Evolutionary conservation across 2,797 vertebrate genomes (phyloP).

Genomic region (Selene dorsalis): DNA sequence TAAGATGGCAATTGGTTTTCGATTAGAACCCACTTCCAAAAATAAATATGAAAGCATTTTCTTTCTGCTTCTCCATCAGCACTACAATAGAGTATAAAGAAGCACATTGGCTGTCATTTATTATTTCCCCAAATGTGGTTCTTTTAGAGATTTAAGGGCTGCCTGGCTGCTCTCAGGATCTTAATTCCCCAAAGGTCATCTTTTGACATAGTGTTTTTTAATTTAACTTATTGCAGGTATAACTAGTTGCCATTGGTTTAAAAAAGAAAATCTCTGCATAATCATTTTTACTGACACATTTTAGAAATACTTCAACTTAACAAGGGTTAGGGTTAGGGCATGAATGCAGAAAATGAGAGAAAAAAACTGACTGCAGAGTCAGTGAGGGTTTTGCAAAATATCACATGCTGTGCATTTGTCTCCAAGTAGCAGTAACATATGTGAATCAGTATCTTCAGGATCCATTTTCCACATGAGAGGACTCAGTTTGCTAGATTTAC

Average conservation of each 20-base stretch:
- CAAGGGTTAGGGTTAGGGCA: too few species aligned
- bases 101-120: not conserved
- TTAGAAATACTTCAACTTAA: not conserved
- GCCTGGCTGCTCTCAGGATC: not conserved
- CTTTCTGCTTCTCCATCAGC: not conserved
- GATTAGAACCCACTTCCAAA: slow-evolving; percentile 3
- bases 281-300: not conserved
- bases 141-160: not conserved
- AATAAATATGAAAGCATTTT: not conserved
- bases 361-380: not conserved
- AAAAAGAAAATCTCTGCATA: not conserved
- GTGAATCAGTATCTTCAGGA: not conserved
- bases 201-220: not conserved
- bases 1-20: not conserved
- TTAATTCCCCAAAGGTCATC: not conserved
- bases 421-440: slow-evolving; percentile 2
- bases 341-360: too few species aligned
- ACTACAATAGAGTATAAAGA: not conserved
- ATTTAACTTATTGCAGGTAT: not conserved
- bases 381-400: not conserved
- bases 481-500: slow-evolving; percentile 22
- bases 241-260: not conserved
- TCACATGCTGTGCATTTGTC: not conserved
- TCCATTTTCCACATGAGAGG: slow-evolving; percentile 9
- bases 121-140: not conserved